Evolutionary conservation across 37 sponge, comb jelly and placozoan genomes (phyloP).

Genomic region (Aplysina aerophoba): DNA sequence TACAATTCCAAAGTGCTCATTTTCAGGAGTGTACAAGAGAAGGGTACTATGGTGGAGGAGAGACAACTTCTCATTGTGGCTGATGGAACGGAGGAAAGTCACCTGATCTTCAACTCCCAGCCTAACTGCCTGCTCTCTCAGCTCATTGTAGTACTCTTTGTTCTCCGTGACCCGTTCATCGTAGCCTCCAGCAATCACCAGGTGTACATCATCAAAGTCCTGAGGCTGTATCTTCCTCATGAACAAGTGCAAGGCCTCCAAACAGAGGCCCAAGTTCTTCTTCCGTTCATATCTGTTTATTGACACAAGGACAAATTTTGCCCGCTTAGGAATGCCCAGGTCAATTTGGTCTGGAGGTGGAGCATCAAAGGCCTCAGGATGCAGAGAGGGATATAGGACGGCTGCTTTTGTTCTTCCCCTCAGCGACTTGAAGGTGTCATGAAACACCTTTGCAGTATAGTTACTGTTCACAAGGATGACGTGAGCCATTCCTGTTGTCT

Average conservation of each 20-base stretch:
- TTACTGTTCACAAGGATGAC: constrained; percentile 87
- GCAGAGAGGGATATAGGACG: constrained; percentile 89
- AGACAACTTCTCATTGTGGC: constrained; percentile 69
- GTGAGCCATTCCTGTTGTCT: constrained; percentile 88
- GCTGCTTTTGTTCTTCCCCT: constrained; percentile 32
- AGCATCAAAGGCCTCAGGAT: constrained; percentile 75
- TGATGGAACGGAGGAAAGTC: constrained; percentile 87
- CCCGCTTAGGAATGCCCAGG: constrained; percentile 36
- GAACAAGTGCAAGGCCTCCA: constrained; percentile 67
- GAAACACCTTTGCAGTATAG: constrained; percentile 78
- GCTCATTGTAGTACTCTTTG: constrained; percentile 85
- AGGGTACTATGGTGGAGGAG: constrained; percentile 73
- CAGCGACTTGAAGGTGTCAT: constrained; percentile 65
- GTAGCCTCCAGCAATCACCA: constrained; percentile 96
- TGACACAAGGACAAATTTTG: constrained; percentile 72
- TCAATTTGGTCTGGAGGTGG: constrained; percentile 18
- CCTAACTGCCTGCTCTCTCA: constrained; percentile 48
- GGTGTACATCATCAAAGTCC: constrained; percentile 57
- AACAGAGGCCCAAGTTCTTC: constrained; percentile 90
- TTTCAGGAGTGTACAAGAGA: constrained; percentile 93
- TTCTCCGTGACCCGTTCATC: constrained; percentile 94
- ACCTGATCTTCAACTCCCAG: constrained; percentile 65
- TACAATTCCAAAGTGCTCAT: constrained; percentile 99
- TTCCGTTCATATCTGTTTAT: constrained; percentile 97
- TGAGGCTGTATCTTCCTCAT: constrained; percentile 23